phyloP scores from a whole-genome alignment of 2,888 invertebrate genomes.

The Pyrrhia umbra region DNA sequence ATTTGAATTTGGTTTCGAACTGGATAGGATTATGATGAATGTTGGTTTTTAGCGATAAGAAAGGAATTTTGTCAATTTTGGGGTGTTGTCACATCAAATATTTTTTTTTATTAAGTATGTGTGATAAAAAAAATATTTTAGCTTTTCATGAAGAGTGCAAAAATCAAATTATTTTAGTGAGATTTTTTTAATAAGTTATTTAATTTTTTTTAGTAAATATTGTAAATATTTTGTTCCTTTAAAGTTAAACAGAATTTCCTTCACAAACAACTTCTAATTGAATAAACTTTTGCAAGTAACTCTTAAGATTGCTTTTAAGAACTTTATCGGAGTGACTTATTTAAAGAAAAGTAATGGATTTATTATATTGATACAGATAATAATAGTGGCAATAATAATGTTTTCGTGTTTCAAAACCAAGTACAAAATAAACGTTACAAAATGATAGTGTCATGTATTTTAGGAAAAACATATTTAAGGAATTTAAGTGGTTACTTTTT shows the following conservation, averaged over 20 bases:
- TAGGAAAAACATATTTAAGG: too few relatives aligned
- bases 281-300: conserved; percentile 42
- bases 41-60: too few relatives aligned
- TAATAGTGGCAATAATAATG: neutral
- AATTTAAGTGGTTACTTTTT: too few relatives aligned
- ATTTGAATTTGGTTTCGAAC: neutral
- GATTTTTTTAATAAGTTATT: neutral
- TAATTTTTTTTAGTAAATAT: neutral
- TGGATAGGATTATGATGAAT: neutral
- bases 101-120: too few relatives aligned
- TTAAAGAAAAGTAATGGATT: conserved; percentile 12
- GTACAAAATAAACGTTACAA: too few relatives aligned
- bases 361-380: conserved; percentile 4
- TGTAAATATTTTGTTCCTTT: conserved; percentile 7
- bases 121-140: too few relatives aligned
- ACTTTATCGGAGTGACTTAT: conserved; percentile 31
- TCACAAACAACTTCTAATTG: conserved; percentile 44
- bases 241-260: conserved; percentile 26
- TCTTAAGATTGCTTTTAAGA: conserved; percentile 37
- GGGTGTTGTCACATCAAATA: too few relatives aligned
- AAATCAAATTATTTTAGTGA: neutral
- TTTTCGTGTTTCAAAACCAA: neutral
- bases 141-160: too few relatives aligned
- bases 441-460: too few relatives aligned
- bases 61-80: too few relatives aligned